Evolutionary conservation across 1,140 invertebrate species (phyloP).

Genomic region (Plodia interpunctella): DNA sequence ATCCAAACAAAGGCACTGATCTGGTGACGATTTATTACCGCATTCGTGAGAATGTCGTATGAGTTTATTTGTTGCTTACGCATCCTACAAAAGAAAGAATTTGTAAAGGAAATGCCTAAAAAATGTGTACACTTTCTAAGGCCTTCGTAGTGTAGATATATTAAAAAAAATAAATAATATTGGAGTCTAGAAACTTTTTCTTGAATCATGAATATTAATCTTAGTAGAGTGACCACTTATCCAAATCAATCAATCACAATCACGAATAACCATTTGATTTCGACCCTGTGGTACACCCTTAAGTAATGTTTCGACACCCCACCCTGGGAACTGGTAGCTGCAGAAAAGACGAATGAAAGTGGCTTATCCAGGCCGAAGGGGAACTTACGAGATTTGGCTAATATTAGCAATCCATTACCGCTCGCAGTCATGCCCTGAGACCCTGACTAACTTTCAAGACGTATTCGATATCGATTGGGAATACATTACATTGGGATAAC

Average conservation of each 20-base stretch:
- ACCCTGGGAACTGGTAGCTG: slow-evolving; percentile 33
- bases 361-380: slow-evolving; percentile 45
- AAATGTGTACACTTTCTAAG: too few relatives aligned
- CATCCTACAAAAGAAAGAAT: too few relatives aligned
- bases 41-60: too few relatives aligned
- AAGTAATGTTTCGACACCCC: slow-evolving; percentile 36
- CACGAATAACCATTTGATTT: not conserved
- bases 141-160: too few relatives aligned
- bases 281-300: not conserved
- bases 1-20: not conserved
- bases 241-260: slow-evolving; percentile 4
- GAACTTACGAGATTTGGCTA: slow-evolving; percentile 59
- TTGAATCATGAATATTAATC: not conserved
- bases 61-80: too few relatives aligned
- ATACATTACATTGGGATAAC: slow-evolving; percentile 4
- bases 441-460: not conserved
- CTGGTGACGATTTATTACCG: not conserved
- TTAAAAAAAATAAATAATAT: too few relatives aligned
- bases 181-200: too few relatives aligned
- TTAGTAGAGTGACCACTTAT: not conserved
- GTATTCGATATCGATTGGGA: slow-evolving; percentile 9
- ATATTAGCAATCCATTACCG: slow-evolving; percentile 72
- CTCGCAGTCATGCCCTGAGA: slow-evolving; percentile 12
- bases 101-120: too few relatives aligned
- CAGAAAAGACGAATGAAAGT: slow-evolving; percentile 59